Base-by-base conservation (phyloP, 2,113 vertebrate species). In the Megaceryle maxima region DNA sequence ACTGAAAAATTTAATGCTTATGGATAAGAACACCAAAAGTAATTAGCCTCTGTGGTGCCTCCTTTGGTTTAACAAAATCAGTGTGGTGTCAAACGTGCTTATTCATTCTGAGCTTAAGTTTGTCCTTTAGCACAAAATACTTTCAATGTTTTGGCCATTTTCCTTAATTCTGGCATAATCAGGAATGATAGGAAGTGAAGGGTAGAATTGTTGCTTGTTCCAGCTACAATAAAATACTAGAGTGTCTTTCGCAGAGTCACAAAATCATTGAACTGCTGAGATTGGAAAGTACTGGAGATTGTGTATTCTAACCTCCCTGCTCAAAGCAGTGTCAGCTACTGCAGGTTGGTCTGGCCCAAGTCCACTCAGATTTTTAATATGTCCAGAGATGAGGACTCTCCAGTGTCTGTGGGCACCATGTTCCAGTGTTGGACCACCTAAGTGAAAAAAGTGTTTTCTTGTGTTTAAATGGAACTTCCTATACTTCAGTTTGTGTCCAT, bases 1-100 rank as follows among this genome's bases (percentile, higher is more conserved):
- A 74, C 17, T 97, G 90, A 96, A 97, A 97, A 98, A 96, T 94
- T 31, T 96, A 97, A 97, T 43, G 53, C 92, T 95, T 97, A 94
- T 83, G 88, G 94, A 96, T 94, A 97, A 96, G 88, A 97, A 60
- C 46, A 88, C 76, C 75, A 92, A 96, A 97, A 97, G 97, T 97
- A 98, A 98, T 98, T 97, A 97, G 91, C 85, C 88, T 88, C 76
- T 75, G 63, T 94, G 73, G 91, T 97, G 56, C 95, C 76, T 96
- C 92, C 93, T 95, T 97, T 95, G 89, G 60, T 91, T 93, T 94
- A 92, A 94, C 92, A 87, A 91, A 94, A 92, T 66, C 89, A 93
- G 35, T 44, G 83, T 43, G 46, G 28, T 96, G 91, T 83, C 83
- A 83, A 72, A 84, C 48, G n/a, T 22, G 44, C 87, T 66, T 82